Percentiles rank a stretch among this genome's conserved stretches.
These are phyloP conservation scores for Lepetodrilus schrolli DNA, from an alignment of 2,888 invertebrate genomes.

Conservation along the genomic window DNA sequence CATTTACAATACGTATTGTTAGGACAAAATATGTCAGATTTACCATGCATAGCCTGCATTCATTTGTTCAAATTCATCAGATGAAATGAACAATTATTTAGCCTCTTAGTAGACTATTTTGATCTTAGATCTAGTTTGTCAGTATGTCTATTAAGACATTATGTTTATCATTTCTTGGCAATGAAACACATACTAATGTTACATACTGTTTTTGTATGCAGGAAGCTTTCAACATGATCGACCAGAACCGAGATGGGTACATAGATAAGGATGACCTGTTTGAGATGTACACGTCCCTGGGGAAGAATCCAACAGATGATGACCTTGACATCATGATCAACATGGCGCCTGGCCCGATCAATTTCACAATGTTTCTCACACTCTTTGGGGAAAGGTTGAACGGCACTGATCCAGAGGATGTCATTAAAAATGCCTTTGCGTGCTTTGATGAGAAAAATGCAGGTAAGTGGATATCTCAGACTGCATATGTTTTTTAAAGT, in stretches of 20 bases:
- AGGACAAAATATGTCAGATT: too few species aligned
- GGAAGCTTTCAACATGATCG: slow-evolving; percentile 74
- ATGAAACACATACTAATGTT: too few species aligned
- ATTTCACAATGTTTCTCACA: slow-evolving; percentile 75
- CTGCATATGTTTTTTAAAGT: neutral
- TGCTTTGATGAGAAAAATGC: slow-evolving; percentile 67
- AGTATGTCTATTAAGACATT: too few species aligned
- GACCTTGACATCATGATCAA: slow-evolving; percentile 70
- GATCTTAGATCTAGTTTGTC: too few species aligned
- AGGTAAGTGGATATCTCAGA: slow-evolving; percentile 37
- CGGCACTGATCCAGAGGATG: slow-evolving; percentile 74
- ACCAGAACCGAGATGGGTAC: slow-evolving; percentile 72
- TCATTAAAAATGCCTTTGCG: slow-evolving; percentile 72
- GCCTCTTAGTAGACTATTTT: too few species aligned
- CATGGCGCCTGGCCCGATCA: slow-evolving; percentile 72
- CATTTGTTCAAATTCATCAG: too few species aligned
- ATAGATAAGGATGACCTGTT: slow-evolving; percentile 70
- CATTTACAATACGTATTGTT: too few species aligned
- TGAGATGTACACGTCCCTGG: slow-evolving; percentile 71
- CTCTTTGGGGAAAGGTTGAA: slow-evolving; percentile 73
- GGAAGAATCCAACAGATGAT: slow-evolving; percentile 70
- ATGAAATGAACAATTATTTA: too few species aligned
- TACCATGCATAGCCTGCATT: too few species aligned
- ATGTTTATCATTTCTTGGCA: too few species aligned
- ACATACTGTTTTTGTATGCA: too few species aligned